Percentiles rank a stretch among this genome's conserved stretches.
Evolutionary conservation across 2,113 vertebrate genomes (phyloP).

Genomic region (Zootoca vivipara): DNA sequence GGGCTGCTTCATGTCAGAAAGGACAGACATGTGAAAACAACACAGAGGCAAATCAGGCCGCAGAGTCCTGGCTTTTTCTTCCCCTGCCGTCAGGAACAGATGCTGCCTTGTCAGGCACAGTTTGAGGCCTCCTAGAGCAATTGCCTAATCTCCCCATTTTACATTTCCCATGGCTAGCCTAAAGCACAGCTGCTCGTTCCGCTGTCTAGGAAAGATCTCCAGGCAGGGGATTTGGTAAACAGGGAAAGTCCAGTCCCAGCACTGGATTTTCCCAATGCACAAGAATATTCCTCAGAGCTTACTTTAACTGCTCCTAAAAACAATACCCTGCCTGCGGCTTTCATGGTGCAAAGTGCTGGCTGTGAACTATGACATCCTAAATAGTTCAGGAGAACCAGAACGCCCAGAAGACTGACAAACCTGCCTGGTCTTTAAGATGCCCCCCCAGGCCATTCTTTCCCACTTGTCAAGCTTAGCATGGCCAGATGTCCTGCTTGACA

Average conservation of each 20-base stretch:
- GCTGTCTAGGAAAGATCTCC: conserved; percentile 55
- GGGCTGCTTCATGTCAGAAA: background rate
- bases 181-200: conserved; percentile 40
- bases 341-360: too few species aligned
- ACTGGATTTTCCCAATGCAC: too few species aligned
- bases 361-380: too few species aligned
- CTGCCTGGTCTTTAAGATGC: too few species aligned
- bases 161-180: conserved; percentile 56
- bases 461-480: too few species aligned
- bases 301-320: background rate
- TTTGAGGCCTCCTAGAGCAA: conserved; percentile 36
- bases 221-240: background rate
- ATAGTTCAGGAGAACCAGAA: too few species aligned
- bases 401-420: too few species aligned
- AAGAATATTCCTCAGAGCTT: background rate
- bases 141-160: conserved; percentile 29
- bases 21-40: background rate
- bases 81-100: background rate
- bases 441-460: too few species aligned
- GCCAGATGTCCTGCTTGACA: too few species aligned
- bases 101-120: conserved; percentile 19
- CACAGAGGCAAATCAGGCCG: background rate
- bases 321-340: too few species aligned
- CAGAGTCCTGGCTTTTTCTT: too few species aligned
- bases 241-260: background rate